Base-by-base conservation (phyloP, 2,888 invertebrate genomes). In the Caenorhabditis doughertyi region DNA sequence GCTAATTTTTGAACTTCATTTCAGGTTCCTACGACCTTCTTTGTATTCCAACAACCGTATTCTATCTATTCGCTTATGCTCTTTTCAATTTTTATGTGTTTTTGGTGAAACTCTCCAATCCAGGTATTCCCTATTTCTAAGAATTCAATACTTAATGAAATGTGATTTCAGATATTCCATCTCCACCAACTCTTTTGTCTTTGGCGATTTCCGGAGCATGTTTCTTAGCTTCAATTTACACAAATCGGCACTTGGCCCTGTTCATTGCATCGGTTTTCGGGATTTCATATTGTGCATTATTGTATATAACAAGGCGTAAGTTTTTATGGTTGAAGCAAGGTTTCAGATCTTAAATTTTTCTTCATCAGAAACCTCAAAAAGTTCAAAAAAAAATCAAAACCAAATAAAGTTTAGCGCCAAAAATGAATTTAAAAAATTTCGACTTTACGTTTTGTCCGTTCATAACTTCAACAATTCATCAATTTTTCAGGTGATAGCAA, bases 41-140 rank as follows among this genome's bases (percentile, higher is more conserved):
- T 1, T 80, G 80, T 29, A 81, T 84, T 23, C 84, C 84, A 11
- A 64, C 53, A 9, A 84, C 80, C 2, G 67, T 71, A 0, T 71
- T 81, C 62, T 84, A 68, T 56, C 49, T 84, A 1, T 58, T 81
- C 23, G 67, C 68, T 13, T 84, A 84, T 32, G 58, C 77, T 0
- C 21, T 84, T 0, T 84, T 84, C 77, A 80, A 84, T 51, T 84
- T 81, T 42, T 81, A 80, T 32, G 72, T 77, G 1, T 84, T 84
- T 39, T 25, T 53, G 3, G 70, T 73, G 13, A 77, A 67, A 29
- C 27, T 81, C 4, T 53, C 56, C 0, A 53, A 80, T 51, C 44
- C 76, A 18, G 67, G 68, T 79, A 23, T 2, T 44, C 23, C 16
- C 7, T 16, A 2, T 21, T 51, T 1, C 27, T n/a, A 18, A 39